Base-by-base conservation (phyloP, 2,797 vertebrate genomes). In the Parambassis ranga region DNA sequence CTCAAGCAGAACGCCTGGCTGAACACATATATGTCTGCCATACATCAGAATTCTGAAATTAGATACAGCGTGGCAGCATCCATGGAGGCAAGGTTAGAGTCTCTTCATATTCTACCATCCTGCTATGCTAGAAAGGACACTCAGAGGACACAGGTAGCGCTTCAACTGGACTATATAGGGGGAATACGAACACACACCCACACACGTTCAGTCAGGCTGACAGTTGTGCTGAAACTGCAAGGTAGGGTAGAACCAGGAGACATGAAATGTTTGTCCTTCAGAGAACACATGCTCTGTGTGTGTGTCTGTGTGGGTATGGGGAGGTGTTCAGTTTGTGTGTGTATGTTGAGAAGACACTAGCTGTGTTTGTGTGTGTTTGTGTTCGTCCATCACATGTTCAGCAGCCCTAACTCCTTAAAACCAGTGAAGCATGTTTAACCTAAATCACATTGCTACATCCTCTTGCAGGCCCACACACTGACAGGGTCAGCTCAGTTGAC, bases 201-300 rank as follows among this genome's bases (percentile, higher is more conserved):
- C 31, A 44, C 56, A 47, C 41, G 19, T 20, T 41, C 20, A 38
- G n/a, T 27, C 28, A 44, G 37, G 51, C 57, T 86, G 84, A 87
- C 87, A 82, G 79, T 82, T 82, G 31, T 87, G 86, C 89, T 87
- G 85, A 84, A 68, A 44, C 35, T 51, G 77, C 89, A 87, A 76
- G 31, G 73, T 71, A 43, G 27, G 8, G 31, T 53, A 65, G 60
- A n/a, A 72, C 42, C 66, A 44, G 50, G 32, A 61, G 53, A 78
- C 76, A 77, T 71, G 51, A 71, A 77, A 78, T 74, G 75, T 85
- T 83, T 75, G 85, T 83, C 84, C 86, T 90, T 85, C 81, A 86
- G 58, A 44, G 72, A 62, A 69, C 56, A 61, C 68, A 61, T 33
- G 53, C 57, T 51, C 31, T 55, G 9, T 58, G 20, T 58, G 20